phyloP scores from a whole-genome alignment of 2,797 vertebrate species.

The Tapirus indicus region DNA sequence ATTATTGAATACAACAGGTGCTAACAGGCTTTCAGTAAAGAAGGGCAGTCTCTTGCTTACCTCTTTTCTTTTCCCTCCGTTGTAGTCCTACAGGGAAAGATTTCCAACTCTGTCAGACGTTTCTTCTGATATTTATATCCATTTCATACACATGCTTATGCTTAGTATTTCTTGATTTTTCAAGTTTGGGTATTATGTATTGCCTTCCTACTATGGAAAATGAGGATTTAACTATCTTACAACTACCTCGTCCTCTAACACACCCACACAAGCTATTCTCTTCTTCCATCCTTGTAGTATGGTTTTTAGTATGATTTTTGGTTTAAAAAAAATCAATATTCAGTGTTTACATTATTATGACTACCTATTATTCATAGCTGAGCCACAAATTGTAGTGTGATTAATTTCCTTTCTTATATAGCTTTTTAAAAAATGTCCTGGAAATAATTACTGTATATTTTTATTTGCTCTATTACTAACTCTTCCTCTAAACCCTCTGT shows the following conservation, averaged over 20 bases:
- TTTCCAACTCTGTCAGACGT: not conserved
- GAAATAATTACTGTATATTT: not conserved
- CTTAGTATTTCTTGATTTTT: not conserved
- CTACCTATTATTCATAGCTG: not conserved
- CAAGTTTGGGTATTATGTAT: not conserved
- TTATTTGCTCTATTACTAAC: not conserved
- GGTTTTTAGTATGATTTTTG: not conserved
- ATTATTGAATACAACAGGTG: not conserved
- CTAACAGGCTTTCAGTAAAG: not conserved
- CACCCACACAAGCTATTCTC: not conserved
- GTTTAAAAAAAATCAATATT: not conserved
- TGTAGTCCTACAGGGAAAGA: not conserved
- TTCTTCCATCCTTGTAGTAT: not conserved
- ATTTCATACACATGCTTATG: not conserved
- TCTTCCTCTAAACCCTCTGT: not conserved
- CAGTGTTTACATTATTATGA: not conserved
- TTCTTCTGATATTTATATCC: not conserved
- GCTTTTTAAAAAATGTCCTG: not conserved
- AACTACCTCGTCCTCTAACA: not conserved
- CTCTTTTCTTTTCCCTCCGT: not conserved
- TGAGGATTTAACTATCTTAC: not conserved
- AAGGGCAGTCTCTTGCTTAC: not conserved
- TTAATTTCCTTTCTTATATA: slow-evolving; percentile 1
- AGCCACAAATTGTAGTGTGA: not conserved
- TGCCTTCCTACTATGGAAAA: slow-evolving; percentile 9